Evolutionary conservation across 1,140 invertebrate genomes (phyloP).

Genomic region (Amyelois transitella): DNA sequence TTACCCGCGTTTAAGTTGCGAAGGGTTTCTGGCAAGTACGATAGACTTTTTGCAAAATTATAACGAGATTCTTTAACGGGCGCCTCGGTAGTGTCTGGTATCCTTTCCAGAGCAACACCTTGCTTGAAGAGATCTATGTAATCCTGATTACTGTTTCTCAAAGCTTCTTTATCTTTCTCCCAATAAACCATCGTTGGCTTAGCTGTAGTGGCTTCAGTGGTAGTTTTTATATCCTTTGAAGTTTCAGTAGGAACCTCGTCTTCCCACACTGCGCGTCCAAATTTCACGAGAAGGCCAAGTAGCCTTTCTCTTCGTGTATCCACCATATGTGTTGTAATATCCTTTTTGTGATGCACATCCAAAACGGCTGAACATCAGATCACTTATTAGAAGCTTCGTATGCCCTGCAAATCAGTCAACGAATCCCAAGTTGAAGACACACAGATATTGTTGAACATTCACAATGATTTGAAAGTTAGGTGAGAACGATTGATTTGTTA

Average conservation of each 20-base stretch:
- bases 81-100: slow-evolving; percentile 56
- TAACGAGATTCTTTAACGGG: slow-evolving; percentile 63
- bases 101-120: slow-evolving; percentile 47
- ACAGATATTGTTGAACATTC: slow-evolving; percentile 62
- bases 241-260: slow-evolving; percentile 35
- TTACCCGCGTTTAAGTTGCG: slow-evolving; percentile 56
- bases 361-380: slow-evolving; percentile 45
- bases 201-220: slow-evolving; percentile 21
- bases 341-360: slow-evolving; percentile 43
- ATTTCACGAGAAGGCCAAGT: slow-evolving; percentile 59
- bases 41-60: slow-evolving; percentile 44
- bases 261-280: slow-evolving; percentile 33
- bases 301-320: slow-evolving; percentile 60
- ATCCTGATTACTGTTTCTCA: slow-evolving; percentile 41
- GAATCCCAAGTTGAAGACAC: slow-evolving; percentile 70
- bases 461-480: slow-evolving; percentile 41
- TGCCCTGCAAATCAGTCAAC: slow-evolving; percentile 70
- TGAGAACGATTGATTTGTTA: slow-evolving; percentile 28
- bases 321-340: slow-evolving; percentile 58
- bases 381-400: slow-evolving; percentile 54
- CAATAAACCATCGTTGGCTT: slow-evolving; percentile 66
- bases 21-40: slow-evolving; percentile 47
- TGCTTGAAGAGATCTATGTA: slow-evolving; percentile 56
- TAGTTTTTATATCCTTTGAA: slow-evolving; percentile 7
- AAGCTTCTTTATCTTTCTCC: slow-evolving; percentile 54